Conservation (phyloP, 2,888 invertebrate species). For the Geophilus truncorum region DNA sequence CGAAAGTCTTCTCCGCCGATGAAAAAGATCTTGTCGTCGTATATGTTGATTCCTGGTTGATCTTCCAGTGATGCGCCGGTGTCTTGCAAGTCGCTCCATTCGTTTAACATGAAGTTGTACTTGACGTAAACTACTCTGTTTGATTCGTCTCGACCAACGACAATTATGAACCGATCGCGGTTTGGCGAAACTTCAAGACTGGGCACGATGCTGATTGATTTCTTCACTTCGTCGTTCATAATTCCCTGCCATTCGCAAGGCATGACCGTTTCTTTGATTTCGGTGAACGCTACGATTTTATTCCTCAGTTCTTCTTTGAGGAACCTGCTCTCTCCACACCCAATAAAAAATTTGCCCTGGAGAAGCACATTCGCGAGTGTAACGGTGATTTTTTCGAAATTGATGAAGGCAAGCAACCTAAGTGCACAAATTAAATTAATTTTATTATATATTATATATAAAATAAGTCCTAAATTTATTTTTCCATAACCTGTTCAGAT, state of each 20-base stretch:
- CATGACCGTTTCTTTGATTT: slow-evolving; percentile 3
- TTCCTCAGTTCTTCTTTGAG: background rate
- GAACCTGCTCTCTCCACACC: background rate
- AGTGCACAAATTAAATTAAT: background rate
- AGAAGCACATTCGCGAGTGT: background rate
- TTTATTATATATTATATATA: background rate
- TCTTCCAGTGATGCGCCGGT: background rate
- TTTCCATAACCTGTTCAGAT: background rate
- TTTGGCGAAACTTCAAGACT: background rate
- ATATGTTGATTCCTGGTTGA: background rate
- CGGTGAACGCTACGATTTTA: background rate
- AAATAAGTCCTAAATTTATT: too few species aligned
- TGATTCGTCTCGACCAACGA: background rate
- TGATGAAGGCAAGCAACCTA: background rate
- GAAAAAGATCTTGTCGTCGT: background rate
- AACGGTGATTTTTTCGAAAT: slow-evolving; percentile 1
- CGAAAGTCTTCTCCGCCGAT: background rate
- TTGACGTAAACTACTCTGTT: background rate
- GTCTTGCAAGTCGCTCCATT: background rate
- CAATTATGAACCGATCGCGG: background rate
- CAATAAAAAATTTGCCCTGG: background rate
- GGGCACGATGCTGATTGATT: background rate
- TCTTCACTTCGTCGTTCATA: slow-evolving; percentile 14
- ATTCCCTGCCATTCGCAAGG: slow-evolving; percentile 20
- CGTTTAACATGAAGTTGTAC: slow-evolving; percentile 3